Base-by-base conservation (phyloP, 2,113 vertebrate species). In the Echinops telfairi region DNA sequence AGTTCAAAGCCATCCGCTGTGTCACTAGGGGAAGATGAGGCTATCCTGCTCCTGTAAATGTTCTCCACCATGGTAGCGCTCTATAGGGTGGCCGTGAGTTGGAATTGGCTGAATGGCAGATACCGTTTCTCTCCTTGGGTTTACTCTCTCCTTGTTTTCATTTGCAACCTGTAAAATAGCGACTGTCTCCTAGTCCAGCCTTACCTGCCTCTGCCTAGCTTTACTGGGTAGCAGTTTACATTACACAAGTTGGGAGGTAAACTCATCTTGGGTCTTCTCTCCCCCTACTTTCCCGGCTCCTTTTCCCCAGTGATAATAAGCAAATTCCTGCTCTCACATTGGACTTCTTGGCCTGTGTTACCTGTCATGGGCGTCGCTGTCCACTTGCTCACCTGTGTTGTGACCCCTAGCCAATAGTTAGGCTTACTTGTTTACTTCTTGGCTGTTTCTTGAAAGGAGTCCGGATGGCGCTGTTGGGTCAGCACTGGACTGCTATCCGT, bases 281-380 rank as follows among this genome's bases (percentile, higher is more conserved):
- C 22, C 11, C 53, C 22, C 17, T 70, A 9, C 88, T 85, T 82
- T 7, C 57, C 17, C 19, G 43, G 36, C 29, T 12, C 10, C 3
- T 36, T 76, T 83, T 53, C 43, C 38, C 20, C 40, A 33, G 10
- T 38, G 43, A 0, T 36, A 66, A 20, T 38, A 83, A 75, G 33
- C 14, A 60, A 88, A 0, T 81, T 78, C 10, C 27, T 17, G 31
- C 27, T 85, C n/a, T 87, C 17, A 53, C 1, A 19, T 25, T 76
- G 43, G 12, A 17, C 81, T 88, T 94, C 64, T 92, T 17, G 85
- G 87, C 25, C 23, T 43, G 14, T 43, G 23, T 82, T 80, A 83
- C 33, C 64, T 80, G 31, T 14, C 7, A 64, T 76, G 77, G 38
- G 73, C 23, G 2, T 92, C 31, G 57, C 40, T 68, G 33, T 86